Conservation (phyloP, 1,140 invertebrate genomes). For the Harlomillsia oculata region DNA sequence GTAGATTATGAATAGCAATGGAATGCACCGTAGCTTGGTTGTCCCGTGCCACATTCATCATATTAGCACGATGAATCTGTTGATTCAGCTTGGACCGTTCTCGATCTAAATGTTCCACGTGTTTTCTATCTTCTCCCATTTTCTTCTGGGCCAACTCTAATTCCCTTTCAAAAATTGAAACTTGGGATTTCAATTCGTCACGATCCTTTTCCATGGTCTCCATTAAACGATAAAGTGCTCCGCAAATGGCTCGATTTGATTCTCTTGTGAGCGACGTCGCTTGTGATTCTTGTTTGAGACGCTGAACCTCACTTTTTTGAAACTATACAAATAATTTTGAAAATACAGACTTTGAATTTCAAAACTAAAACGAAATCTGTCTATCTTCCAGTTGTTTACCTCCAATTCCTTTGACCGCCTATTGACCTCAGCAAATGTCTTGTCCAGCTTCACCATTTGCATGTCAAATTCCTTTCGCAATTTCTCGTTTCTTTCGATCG, state of each 20-base stretch:
- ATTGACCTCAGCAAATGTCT: slow-evolving; percentile 2
- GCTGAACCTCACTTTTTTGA: too few relatives aligned
- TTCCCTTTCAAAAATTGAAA: slow-evolving; percentile 18
- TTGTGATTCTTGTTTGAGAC: too few relatives aligned
- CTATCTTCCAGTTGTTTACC: not conserved
- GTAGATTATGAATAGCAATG: slow-evolving; percentile 17
- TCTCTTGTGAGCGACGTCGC: too few relatives aligned
- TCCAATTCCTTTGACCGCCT: slow-evolving; percentile 10
- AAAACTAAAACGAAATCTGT: not conserved
- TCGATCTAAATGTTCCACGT: slow-evolving; percentile 22
- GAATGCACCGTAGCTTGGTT: slow-evolving; percentile 17
- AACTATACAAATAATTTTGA: too few relatives aligned
- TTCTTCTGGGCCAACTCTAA: slow-evolving; percentile 20
- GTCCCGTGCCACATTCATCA: slow-evolving; percentile 9
- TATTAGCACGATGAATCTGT: slow-evolving; percentile 14
- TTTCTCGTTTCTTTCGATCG: slow-evolving; percentile 9
- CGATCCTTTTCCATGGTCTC: too few relatives aligned
- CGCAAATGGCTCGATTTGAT: too few relatives aligned
- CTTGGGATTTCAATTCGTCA: slow-evolving; percentile 6
- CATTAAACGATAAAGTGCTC: too few relatives aligned
- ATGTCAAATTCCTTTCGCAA: slow-evolving; percentile 7
- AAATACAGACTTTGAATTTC: not conserved
- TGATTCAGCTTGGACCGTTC: slow-evolving; percentile 19
- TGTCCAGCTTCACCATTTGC: slow-evolving; percentile 6
- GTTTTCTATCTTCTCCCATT: slow-evolving; percentile 18